phyloP scores from a whole-genome alignment of 2,797 vertebrate genomes.

The Enteromius afrohamiltoni region DNA sequence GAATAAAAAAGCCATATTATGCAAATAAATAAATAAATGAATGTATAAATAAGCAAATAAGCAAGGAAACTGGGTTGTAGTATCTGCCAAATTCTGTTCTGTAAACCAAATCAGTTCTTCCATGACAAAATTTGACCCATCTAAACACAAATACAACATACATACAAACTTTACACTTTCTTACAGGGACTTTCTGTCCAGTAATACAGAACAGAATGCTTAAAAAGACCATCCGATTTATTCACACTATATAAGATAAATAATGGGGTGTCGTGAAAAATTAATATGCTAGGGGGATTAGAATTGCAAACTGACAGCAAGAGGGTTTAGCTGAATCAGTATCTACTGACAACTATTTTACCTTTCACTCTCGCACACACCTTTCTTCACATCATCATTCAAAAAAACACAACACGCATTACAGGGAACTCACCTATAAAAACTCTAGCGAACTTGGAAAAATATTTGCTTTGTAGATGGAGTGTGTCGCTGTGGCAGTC shows the following conservation, averaged over 20 bases:
- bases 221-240: neutral
- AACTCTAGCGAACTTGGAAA: neutral
- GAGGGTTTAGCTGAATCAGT: neutral
- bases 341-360: neutral
- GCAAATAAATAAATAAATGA: neutral
- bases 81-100: neutral
- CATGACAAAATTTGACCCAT: neutral
- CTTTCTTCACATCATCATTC: neutral
- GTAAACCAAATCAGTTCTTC: neutral
- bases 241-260: constrained; percentile 5
- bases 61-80: neutral
- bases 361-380: neutral
- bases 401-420: neutral
- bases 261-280: neutral
- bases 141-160: neutral
- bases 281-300: neutral
- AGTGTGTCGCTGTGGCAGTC: constrained; percentile 10
- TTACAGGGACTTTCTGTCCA: neutral
- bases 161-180: neutral
- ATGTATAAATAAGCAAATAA: neutral
- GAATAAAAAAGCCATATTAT: neutral
- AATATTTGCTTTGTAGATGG: constrained; percentile 24
- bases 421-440: neutral
- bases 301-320: neutral
- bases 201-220: neutral